Evolutionary conservation across 2,113 vertebrate genomes (phyloP).

Genomic region (Amia ocellicauda): DNA sequence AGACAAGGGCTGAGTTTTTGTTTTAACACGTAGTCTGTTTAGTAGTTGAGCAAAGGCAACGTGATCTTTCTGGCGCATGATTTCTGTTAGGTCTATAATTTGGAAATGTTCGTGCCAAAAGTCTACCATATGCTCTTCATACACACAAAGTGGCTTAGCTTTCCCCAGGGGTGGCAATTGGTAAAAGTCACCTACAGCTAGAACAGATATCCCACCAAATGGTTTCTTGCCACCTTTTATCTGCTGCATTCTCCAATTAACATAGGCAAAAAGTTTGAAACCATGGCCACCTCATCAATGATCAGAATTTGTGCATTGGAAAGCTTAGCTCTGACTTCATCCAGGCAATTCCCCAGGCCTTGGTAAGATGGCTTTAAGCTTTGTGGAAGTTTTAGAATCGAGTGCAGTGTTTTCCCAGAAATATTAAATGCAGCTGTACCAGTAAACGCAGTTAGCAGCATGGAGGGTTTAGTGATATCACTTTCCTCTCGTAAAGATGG

Average conservation of each 20-base stretch:
- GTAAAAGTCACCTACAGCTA: conserved; percentile 32
- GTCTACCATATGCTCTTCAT: conserved; percentile 15
- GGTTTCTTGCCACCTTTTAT: conserved; percentile 32
- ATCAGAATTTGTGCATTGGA: conserved; percentile 28
- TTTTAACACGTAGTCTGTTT: conserved; percentile 12
- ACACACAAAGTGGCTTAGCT: conserved; percentile 26
- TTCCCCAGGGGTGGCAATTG: conserved; percentile 28
- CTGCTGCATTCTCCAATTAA: conserved; percentile 24
- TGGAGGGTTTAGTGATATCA: conserved; percentile 24
- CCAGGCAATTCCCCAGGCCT: conserved; percentile 25
- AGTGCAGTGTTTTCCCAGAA: conserved; percentile 16
- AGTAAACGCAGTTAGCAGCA: conserved; percentile 26
- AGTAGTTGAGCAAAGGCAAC: conserved; percentile 14
- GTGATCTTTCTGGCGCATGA: conserved; percentile 21
- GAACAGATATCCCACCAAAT: conserved; percentile 31
- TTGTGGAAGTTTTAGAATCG: conserved; percentile 14
- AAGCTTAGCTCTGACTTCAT: conserved; percentile 21
- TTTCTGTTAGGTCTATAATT: conserved; percentile 7
- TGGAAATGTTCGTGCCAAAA: conserved; percentile 16
- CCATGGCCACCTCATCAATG: conserved; percentile 32
- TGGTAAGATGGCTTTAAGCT: conserved; percentile 27
- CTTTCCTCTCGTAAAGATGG: conserved; percentile 10
- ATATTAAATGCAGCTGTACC: conserved; percentile 24
- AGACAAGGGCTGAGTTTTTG: conserved; percentile 1
- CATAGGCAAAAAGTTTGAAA: conserved; percentile 38